Conservation (phyloP, 2,888 invertebrate genomes). For the Rotaria socialis region DNA sequence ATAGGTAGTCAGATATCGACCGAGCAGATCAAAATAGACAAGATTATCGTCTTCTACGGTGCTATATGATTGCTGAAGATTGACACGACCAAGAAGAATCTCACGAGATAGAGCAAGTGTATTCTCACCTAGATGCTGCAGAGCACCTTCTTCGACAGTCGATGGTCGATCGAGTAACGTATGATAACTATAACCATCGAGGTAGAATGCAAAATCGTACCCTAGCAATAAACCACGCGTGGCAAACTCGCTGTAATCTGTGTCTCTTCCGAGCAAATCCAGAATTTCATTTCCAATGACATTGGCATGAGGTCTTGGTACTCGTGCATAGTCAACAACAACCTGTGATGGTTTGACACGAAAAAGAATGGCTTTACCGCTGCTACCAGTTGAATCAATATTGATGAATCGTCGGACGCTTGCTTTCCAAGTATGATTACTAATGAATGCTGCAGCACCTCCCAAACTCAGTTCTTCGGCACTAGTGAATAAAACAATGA, state of each 20-base stretch:
- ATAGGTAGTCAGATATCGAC: background rate
- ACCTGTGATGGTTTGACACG: background rate
- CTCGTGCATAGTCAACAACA: background rate
- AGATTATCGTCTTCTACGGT: background rate
- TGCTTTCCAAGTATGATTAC: background rate
- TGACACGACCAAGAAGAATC: too few species aligned
- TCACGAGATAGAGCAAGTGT: background rate
- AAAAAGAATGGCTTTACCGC: background rate
- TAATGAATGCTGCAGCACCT: background rate
- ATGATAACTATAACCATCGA: background rate
- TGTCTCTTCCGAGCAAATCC: background rate
- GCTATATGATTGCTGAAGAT: too few species aligned
- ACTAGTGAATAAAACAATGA: background rate
- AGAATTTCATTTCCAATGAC: background rate
- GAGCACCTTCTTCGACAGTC: background rate
- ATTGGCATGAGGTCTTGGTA: background rate
- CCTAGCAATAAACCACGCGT: background rate
- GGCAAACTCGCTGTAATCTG: background rate
- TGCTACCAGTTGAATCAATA: background rate
- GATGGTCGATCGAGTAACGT: background rate
- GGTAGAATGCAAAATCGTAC: conserved; percentile 1
- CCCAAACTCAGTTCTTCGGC: background rate
- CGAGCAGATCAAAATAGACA: background rate
- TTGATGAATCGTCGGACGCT: background rate
- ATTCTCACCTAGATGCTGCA: background rate